Evolutionary conservation across 1,140 invertebrate species (phyloP).

Genomic region (Holcopasites calliopsidis): DNA sequence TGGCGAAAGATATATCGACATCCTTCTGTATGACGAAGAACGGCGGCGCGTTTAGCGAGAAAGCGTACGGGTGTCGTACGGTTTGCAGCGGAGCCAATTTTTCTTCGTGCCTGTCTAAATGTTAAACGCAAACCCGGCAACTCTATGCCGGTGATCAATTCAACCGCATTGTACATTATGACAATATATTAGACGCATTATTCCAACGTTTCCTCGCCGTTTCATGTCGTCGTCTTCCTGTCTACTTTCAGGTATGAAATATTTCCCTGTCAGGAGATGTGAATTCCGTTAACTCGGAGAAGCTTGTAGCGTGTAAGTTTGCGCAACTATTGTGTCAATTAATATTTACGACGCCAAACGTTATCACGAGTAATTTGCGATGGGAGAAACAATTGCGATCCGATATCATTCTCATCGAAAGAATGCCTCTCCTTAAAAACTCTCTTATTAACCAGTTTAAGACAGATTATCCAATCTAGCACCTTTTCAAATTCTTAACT

Average conservation of each 20-base stretch:
- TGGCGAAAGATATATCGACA: slow-evolving; percentile 31
- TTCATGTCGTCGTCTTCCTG: not conserved
- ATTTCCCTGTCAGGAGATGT: not conserved
- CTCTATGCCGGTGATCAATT: not conserved
- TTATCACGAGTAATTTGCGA: too few relatives aligned
- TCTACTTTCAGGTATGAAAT: not conserved
- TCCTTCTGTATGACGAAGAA: not conserved
- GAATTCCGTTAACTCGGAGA: not conserved
- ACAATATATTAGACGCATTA: slow-evolving; percentile 4
- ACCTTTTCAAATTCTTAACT: too few relatives aligned
- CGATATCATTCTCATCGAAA: too few relatives aligned
- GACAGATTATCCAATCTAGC: too few relatives aligned
- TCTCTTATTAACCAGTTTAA: too few relatives aligned
- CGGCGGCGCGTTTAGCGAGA: not conserved
- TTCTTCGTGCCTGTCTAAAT: slow-evolving; percentile 31
- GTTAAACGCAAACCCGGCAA: not conserved
- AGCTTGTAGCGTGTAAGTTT: not conserved
- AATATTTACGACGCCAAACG: too few relatives aligned
- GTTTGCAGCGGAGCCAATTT: slow-evolving; percentile 33
- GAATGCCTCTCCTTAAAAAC: too few relatives aligned
- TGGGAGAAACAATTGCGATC: too few relatives aligned
- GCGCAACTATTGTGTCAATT: not conserved
- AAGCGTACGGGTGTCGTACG: slow-evolving; percentile 14
- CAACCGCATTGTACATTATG: slow-evolving; percentile 3
- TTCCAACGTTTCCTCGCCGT: not conserved